Evolutionary conservation across 2,888 invertebrate genomes (phyloP).

Genomic region (Nasonia oneida): DNA sequence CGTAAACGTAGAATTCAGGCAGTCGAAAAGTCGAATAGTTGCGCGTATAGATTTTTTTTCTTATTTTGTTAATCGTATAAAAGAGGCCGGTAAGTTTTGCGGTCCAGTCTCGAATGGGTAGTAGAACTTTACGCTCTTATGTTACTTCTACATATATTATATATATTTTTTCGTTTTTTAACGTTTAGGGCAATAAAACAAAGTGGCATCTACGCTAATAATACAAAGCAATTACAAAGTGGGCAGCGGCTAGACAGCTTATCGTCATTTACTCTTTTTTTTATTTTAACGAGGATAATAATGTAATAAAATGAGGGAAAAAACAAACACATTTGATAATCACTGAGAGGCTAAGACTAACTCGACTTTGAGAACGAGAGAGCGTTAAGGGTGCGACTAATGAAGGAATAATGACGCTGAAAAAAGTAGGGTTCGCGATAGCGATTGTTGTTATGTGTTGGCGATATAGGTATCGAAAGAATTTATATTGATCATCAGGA

Average conservation of each 20-base stretch:
- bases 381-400: slow-evolving; percentile 51
- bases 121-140: slow-evolving; percentile 33
- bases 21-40: slow-evolving; percentile 50
- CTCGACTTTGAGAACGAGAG: slow-evolving; percentile 66
- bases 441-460: slow-evolving; percentile 40
- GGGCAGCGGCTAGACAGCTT: slow-evolving; percentile 77
- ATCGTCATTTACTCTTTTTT: slow-evolving; percentile 67
- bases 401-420: slow-evolving; percentile 35
- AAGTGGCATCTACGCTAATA: slow-evolving; percentile 62
- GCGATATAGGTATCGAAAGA: slow-evolving; percentile 30
- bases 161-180: slow-evolving; percentile 51
- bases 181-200: slow-evolving; percentile 42
- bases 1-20: slow-evolving; percentile 27
- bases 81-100: slow-evolving; percentile 57
- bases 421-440: slow-evolving; percentile 28
- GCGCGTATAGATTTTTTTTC: slow-evolving; percentile 31
- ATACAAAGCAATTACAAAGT: slow-evolving; percentile 62
- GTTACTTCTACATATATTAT: slow-evolving; percentile 58
- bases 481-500: slow-evolving; percentile 24
- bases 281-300: slow-evolving; percentile 49
- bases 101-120: slow-evolving; percentile 50
- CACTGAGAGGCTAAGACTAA: slow-evolving; percentile 80
- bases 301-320: slow-evolving; percentile 67
- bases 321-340: slow-evolving; percentile 78
- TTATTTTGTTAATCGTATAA: slow-evolving; percentile 19